These are phyloP conservation scores for Eremophila alpestris DNA, from an alignment of 2,797 vertebrate species.

Conservation along the genomic window DNA sequence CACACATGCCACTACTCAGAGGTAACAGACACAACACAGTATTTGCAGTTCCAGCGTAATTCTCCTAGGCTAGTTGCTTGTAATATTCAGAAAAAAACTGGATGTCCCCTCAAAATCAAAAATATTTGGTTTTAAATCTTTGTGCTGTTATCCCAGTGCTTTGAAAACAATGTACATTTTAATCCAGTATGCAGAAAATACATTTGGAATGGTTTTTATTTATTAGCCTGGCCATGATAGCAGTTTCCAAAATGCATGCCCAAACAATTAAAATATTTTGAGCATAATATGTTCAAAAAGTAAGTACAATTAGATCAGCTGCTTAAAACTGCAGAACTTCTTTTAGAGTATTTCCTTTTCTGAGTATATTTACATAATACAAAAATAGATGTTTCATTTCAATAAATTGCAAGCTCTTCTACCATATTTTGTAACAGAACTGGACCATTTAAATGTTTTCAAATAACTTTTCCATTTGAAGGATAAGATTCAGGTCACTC, in stretches of 20 bases:
- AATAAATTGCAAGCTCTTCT: background rate
- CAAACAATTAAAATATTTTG: background rate
- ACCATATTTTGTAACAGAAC: background rate
- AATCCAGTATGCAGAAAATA: background rate
- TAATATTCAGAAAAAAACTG: background rate
- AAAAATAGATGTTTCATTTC: slow-evolving; percentile 9
- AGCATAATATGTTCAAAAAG: background rate
- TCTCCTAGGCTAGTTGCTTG: background rate
- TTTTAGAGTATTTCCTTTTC: background rate
- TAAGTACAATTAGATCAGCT: background rate
- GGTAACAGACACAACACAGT: background rate
- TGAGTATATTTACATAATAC: slow-evolving; percentile 17
- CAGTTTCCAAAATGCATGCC: background rate
- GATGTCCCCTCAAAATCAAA: background rate
- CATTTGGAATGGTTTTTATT: background rate
- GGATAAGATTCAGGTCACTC: background rate
- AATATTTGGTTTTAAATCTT: background rate
- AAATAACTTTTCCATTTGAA: background rate
- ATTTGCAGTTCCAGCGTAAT: background rate
- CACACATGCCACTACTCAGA: background rate
- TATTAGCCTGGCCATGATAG: background rate
- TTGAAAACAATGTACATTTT: background rate
- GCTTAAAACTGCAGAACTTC: background rate
- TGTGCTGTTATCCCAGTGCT: background rate
- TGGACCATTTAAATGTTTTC: background rate